Percentiles rank a stretch among this genome's conserved stretches.
Conservation (phyloP, 2,888 invertebrate genomes). For the Eustalomyia histrio region DNA sequence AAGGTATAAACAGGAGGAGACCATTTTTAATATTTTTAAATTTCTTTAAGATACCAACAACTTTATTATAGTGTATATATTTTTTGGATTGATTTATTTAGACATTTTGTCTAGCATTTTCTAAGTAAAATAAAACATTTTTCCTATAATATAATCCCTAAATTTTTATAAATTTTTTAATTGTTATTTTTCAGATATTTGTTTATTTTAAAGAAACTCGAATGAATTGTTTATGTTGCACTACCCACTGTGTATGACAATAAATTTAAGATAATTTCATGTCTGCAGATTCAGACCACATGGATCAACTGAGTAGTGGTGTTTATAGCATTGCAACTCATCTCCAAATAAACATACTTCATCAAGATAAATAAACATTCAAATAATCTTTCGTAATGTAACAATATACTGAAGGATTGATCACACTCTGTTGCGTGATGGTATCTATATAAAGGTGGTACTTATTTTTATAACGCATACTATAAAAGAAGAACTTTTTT, state of each 20-base stretch:
- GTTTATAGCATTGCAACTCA: background rate
- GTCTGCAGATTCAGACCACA: constrained; percentile 3
- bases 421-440: constrained; percentile 31
- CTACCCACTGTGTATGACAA: constrained; percentile 57
- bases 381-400: constrained; percentile 27
- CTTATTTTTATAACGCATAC: too few relatives aligned
- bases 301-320: background rate
- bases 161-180: constrained; percentile 33
- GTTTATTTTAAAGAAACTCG: constrained; percentile 57
- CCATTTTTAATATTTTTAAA: too few relatives aligned
- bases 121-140: background rate
- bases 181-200: constrained; percentile 39
- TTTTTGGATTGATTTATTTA: background rate
- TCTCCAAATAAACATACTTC: constrained; percentile 52
- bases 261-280: constrained; percentile 51
- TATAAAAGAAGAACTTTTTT: too few relatives aligned
- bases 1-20: background rate
- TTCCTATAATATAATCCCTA: constrained; percentile 8
- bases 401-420: constrained; percentile 54
- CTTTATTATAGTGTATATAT: too few relatives aligned
- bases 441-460: background rate
- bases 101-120: constrained; percentile 43
- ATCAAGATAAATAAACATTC: constrained; percentile 59
- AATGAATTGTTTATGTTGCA: constrained; percentile 54
- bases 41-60: too few relatives aligned